Conservation (phyloP, 2,888 invertebrate species). For the Limnephilus lunatus region DNA sequence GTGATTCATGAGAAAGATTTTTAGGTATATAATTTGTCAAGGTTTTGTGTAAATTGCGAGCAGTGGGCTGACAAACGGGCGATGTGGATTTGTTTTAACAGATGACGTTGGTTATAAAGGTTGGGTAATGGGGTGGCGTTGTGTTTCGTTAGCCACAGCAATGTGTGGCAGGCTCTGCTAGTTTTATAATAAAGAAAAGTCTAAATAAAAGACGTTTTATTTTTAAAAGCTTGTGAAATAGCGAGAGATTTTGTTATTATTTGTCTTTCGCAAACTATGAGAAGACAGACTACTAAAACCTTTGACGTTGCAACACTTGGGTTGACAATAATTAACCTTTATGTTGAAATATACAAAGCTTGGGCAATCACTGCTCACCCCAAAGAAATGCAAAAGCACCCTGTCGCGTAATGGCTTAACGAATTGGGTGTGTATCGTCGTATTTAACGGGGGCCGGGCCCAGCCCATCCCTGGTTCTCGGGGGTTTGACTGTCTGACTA, state of each 20-base stretch:
- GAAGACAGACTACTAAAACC: no score
- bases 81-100: no score
- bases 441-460: neutral
- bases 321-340: neutral
- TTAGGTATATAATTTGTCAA: no score
- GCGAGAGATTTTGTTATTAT: neutral
- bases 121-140: no score
- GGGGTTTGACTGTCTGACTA: neutral
- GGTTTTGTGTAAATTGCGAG: no score
- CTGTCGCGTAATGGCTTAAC: constrained; percentile 4
- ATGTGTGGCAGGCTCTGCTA: no score
- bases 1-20: no score
- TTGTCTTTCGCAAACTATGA: neutral
- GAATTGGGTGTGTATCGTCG: constrained; percentile 34
- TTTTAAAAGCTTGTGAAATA: neutral
- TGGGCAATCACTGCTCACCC: neutral
- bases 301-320: neutral
- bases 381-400: neutral
- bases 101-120: no score
- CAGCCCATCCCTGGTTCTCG: neutral
- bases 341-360: neutral
- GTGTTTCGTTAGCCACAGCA: no score
- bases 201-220: no score
- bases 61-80: no score
- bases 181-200: no score